phyloP scores from a whole-genome alignment of 2,797 vertebrate species.

The Melanotaenia pygmaea region DNA sequence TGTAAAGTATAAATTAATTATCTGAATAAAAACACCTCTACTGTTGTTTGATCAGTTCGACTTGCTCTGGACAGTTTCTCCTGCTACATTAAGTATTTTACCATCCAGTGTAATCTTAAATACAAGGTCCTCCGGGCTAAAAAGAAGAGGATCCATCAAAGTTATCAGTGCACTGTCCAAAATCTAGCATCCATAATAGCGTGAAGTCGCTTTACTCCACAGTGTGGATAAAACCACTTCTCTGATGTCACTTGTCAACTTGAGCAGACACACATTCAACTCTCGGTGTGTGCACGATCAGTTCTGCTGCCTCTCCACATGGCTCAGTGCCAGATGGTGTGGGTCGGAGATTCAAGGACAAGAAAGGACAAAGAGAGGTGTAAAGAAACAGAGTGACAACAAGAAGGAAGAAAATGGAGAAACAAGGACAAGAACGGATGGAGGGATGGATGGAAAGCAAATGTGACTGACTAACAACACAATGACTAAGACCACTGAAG shows the following conservation, averaged over 20 bases:
- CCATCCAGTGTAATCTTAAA: no score
- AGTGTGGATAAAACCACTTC: neutral
- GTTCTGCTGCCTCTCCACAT: constrained; percentile 71
- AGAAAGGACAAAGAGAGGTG: constrained; percentile 68
- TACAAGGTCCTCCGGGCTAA: no score
- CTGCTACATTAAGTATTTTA: no score
- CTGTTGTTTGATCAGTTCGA: no score
- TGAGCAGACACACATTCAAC: neutral
- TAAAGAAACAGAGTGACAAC: constrained; percentile 45
- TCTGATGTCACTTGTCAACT: no score
- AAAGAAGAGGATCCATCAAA: no score
- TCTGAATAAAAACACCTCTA: no score
- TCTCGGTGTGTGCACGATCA: constrained; percentile 18
- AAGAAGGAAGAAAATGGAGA: constrained; percentile 59
- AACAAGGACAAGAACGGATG: constrained; percentile 2
- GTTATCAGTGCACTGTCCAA: no score
- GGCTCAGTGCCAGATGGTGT: constrained; percentile 86
- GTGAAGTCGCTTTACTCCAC: no score
- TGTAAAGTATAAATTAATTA: no score
- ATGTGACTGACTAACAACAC: neutral
- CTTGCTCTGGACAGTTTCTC: no score
- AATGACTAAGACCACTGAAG: neutral
- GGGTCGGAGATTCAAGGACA: constrained; percentile 88
- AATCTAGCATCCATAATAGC: no score
- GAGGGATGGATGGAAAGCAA: neutral